A percentile compares a stretch with the other conserved stretches of the same genome.
These are phyloP conservation scores for Microcebus jonahi DNA, from an alignment of 2,113 vertebrate species.

Conservation along the genomic window DNA sequence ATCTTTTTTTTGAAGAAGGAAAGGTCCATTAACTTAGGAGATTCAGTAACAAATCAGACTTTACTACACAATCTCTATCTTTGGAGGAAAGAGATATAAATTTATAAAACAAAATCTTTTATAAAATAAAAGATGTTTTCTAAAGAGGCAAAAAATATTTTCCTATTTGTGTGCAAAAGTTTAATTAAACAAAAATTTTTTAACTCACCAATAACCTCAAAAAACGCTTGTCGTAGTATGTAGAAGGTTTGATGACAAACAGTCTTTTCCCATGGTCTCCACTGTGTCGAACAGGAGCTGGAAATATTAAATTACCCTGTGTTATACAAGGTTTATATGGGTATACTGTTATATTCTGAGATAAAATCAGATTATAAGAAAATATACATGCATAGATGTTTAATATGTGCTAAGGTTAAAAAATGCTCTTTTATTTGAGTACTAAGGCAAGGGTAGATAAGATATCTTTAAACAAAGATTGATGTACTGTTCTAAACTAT, in stretches of 20 bases:
- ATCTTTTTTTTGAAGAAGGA: not conserved
- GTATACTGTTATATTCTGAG: not conserved
- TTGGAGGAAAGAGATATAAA: slow-evolving; percentile 13
- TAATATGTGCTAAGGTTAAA: slow-evolving; percentile 2
- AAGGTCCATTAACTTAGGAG: not conserved
- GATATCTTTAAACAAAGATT: not conserved
- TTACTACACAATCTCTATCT: not conserved
- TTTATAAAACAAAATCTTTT: slow-evolving; percentile 29
- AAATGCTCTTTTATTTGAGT: not conserved
- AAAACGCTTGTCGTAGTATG: slow-evolving; percentile 93
- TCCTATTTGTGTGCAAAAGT: not conserved
- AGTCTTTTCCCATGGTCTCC: slow-evolving; percentile 91
- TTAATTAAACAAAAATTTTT: slow-evolving; percentile 21
- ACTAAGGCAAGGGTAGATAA: not conserved
- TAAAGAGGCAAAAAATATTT: not conserved
- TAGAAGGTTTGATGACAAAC: slow-evolving; percentile 90
- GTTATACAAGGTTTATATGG: not conserved
- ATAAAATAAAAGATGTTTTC: slow-evolving; percentile 7
- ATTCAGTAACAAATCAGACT: slow-evolving; percentile 23
- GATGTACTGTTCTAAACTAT: not conserved
- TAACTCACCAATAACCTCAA: slow-evolving; percentile 90
- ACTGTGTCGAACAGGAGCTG: slow-evolving; percentile 91
- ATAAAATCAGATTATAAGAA: slow-evolving; percentile 16
- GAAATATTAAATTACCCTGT: slow-evolving; percentile 61
- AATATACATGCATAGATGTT: not conserved